Base-by-base conservation (phyloP, 2,888 invertebrate species). In the Clitarchus hookeri region DNA sequence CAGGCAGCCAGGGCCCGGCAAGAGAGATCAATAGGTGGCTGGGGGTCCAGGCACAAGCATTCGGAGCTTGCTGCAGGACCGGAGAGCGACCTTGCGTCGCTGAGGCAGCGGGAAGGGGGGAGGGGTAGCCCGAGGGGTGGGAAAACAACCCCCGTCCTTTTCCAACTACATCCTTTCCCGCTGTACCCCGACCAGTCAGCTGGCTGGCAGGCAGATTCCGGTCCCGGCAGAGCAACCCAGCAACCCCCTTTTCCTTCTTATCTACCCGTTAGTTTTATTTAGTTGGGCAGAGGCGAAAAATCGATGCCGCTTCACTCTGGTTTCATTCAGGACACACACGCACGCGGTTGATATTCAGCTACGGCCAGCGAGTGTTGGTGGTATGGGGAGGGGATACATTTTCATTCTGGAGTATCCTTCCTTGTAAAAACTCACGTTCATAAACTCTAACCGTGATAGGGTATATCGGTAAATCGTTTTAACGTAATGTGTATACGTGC, bases 1-100 rank as follows among this genome's bases (percentile, higher is more conserved):
- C 23, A 19, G 53, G 53, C 53, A 65, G 23, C 65, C 65, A 8
- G 65, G 65, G 65, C 23, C n/a, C 65, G 23, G 23, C 13, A n/a
- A 65, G 65, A 19, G 65, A 65, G 23, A 65, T 65, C 65, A 65
- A 65, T 65, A 65, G 65, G 65, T 23, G 65, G 65, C 65, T 65
- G 65, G 65, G n/a, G 65, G 65, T 65, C 65, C 65, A n/a, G 23
- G 65, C 65, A n/a, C 65, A 65, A 65, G 65, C 65, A 65, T 6
- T 65, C 65, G 65, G 23, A 23, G 65, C 65, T 65, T 65, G 65
- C 65, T 65, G 65, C 65, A 65, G 65, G 65, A 65, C 65, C 65
- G 65, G 65, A 65, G 65, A 65, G 65, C 65, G 65, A 65, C 65
- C 65, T 65, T 65, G 65, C 65, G 23, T 19, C 65, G 65, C n/a